phyloP scores from a whole-genome alignment of 2,797 vertebrate genomes.

The Tamandua tetradactyla region DNA sequence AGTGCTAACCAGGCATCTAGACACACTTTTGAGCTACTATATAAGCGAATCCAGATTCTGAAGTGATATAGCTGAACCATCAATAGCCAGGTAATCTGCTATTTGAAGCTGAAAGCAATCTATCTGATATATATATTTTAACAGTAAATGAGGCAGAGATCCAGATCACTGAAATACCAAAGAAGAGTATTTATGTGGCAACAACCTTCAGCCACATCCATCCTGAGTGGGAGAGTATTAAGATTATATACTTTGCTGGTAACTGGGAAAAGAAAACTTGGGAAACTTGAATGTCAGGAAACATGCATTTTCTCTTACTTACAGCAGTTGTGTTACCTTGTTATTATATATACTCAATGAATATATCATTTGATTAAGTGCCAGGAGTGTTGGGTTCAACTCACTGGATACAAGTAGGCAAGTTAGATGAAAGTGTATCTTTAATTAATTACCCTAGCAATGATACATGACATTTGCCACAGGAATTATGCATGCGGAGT shows the following conservation, averaged over 20 bases:
- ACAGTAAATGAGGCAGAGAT: neutral
- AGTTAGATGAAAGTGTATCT: neutral
- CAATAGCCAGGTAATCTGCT: neutral
- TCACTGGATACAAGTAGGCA: neutral
- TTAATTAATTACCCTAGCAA: slow-evolving; percentile 14
- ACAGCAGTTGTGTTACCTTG: neutral
- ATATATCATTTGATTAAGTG: neutral
- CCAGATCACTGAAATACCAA: neutral
- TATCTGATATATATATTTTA: neutral
- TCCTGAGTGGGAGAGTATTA: neutral
- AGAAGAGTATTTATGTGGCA: neutral
- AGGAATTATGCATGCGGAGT: neutral
- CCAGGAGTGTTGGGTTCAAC: neutral
- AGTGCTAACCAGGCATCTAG: neutral
- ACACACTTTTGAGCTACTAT: neutral
- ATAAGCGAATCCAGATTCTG: neutral
- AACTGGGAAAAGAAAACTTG: no score
- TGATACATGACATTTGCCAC: neutral
- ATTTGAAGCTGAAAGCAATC: neutral
- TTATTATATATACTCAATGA: neutral
- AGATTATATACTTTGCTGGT: neutral
- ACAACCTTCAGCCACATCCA: neutral
- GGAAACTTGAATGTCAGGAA: neutral
- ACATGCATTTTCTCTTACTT: neutral
- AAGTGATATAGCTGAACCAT: neutral